Base-by-base conservation (phyloP, 2,113 vertebrate genomes). In the Malurus melanocephalus region DNA sequence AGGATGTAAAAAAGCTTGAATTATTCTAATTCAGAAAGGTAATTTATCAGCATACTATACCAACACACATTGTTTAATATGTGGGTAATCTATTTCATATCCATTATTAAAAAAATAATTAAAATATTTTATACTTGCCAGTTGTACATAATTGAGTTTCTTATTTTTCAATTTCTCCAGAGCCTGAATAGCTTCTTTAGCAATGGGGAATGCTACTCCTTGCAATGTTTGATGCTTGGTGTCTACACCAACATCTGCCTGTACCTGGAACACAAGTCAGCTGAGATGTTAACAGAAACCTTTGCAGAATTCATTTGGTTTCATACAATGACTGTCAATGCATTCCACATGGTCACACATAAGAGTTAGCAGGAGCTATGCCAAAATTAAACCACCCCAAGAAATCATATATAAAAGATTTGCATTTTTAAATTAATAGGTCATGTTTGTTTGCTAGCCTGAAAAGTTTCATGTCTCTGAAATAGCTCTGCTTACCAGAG, bases 201-300 rank as follows among this genome's bases (percentile, higher is more conserved):
- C 98, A 89, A 99, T 93, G 27, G 99, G 99, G 92, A 99, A 99
- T 33, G 98, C 98, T 89, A 99, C 98, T 85, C 99, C 99, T 97
- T 99, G 98, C 87, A 99, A 94, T 17, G 99, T 99, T 90, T 99
- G 98, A 83, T 99, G 98, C 94, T 99, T 99, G 49, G 98, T 98
- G 92, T 99, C 98, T 93, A 99, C 96, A 17, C 98, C 96, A 92
- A 99, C 97, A 4, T 99, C 99, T 0, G 98, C 98, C 85, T 99
- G 98, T 77, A 99, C 98, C 99, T 99, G 96, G 91, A 96, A 90
- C 16, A 95, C 32, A 90, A 57, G 42, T 33, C 49, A 91, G 26
- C 6, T 16, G 35, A 32, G 30, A 56, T 21, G 30, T 80, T 32
- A 80, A 52, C 10, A 42, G 65, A 80, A 86, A 86, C 15, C n/a